Percentiles rank a stretch among this genome's conserved stretches.
Conservation (phyloP, 1,140 invertebrate species). For the Trinorchestia longiramus region DNA sequence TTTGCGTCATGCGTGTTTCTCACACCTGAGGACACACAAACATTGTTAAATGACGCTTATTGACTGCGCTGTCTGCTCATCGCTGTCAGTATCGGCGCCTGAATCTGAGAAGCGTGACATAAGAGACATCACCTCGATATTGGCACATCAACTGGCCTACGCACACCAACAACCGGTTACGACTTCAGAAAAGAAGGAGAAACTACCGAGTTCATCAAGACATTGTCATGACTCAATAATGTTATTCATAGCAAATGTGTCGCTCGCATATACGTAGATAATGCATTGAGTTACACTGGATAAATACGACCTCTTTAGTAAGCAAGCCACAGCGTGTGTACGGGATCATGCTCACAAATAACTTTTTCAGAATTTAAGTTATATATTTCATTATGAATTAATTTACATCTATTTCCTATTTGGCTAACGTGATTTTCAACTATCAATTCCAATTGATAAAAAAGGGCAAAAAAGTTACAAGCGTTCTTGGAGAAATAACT, state of each 20-base stretch:
- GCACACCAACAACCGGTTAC: not conserved
- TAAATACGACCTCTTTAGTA: not conserved
- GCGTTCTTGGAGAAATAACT: no score
- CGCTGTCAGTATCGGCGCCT: not conserved
- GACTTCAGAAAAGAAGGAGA: not conserved
- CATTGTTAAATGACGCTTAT: not conserved
- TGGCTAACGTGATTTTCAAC: no score
- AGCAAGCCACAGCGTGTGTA: not conserved
- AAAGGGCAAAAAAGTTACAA: no score
- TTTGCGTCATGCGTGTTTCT: not conserved
- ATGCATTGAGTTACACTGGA: not conserved
- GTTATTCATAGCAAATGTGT: not conserved
- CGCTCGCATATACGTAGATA: not conserved
- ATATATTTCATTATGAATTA: no score
- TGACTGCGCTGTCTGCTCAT: not conserved
- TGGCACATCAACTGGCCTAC: not conserved
- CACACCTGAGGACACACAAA: not conserved
- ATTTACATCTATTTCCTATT: no score
- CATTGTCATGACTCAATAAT: not conserved
- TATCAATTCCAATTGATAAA: no score
- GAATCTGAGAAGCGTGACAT: not conserved
- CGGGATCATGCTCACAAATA: no score
- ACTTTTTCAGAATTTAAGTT: no score
- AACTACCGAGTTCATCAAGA: not conserved
- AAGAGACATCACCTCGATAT: not conserved